A percentile compares a stretch with the other conserved stretches of the same genome.
Evolutionary conservation across 1,140 invertebrate genomes (phyloP).

Genomic region (Cyclina sinensis): DNA sequence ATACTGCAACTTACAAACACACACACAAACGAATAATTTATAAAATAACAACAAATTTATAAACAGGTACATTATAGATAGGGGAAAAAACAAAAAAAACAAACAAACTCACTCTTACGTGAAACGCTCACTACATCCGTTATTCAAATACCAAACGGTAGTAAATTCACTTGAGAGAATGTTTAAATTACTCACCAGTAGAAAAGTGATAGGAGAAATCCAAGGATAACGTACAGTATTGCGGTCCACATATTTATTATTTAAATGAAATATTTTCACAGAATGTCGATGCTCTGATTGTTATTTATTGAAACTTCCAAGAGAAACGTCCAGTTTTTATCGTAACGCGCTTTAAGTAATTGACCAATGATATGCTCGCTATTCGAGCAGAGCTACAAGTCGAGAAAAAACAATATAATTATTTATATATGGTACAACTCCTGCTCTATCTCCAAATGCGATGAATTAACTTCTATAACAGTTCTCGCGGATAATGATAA

Average conservation of each 20-base stretch:
- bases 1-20: too few species aligned
- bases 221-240: slow-evolving; percentile 24
- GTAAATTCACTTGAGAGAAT: not conserved
- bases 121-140: not conserved
- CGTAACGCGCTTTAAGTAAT: not conserved
- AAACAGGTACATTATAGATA: too few species aligned
- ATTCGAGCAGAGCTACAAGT: not conserved
- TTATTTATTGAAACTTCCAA: slow-evolving; percentile 23
- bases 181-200: slow-evolving; percentile 60
- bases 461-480: too few species aligned
- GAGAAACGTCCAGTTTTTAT: slow-evolving; percentile 39
- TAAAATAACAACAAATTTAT: too few species aligned
- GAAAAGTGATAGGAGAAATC: slow-evolving; percentile 52
- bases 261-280: slow-evolving; percentile 1
- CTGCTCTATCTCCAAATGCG: too few species aligned
- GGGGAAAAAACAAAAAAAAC: not conserved
- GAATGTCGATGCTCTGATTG: not conserved
- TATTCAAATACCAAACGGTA: not conserved
- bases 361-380: slow-evolving; percentile 35
- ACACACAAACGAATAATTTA: too few species aligned
- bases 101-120: not conserved
- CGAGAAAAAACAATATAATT: not conserved
- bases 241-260: slow-evolving; percentile 42
- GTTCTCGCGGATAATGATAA: too few species aligned
- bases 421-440: not conserved